phyloP scores from a whole-genome alignment of 2,113 vertebrate species.

The Lasiurus cinereus region DNA sequence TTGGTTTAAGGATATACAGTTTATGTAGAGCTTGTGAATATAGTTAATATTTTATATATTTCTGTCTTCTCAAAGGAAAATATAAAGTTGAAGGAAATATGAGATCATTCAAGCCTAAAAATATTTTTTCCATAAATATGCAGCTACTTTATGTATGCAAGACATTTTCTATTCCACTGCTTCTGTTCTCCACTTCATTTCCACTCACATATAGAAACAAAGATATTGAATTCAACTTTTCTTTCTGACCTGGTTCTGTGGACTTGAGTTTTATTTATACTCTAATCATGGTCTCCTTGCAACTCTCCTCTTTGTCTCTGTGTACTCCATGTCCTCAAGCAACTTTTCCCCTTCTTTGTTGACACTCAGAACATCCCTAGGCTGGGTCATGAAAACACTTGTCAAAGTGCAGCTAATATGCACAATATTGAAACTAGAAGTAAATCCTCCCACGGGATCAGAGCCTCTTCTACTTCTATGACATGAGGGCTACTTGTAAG shows the following conservation, averaged over 20 bases:
- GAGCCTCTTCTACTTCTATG: neutral
- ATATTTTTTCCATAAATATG: neutral
- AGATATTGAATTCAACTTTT: neutral
- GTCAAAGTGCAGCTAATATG: neutral
- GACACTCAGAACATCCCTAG: neutral
- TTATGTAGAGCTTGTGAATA: neutral
- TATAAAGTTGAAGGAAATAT: conserved; percentile 22
- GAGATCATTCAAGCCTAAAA: conserved; percentile 15
- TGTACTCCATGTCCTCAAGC: neutral
- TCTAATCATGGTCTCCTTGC: neutral
- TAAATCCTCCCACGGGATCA: neutral
- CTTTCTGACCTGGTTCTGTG: conserved; percentile 10
- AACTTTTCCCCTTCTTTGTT: neutral
- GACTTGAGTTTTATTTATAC: neutral
- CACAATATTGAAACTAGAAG: neutral
- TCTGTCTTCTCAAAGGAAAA: neutral
- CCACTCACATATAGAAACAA: neutral
- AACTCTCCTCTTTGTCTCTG: neutral
- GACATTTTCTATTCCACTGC: neutral
- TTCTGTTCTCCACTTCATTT: conserved; percentile 4
- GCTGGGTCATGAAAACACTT: neutral
- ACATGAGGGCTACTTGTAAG: neutral
- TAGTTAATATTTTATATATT: conserved; percentile 57
- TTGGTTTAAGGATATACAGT: neutral
- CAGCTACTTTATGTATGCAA: neutral